A percentile compares a stretch with the other conserved stretches of the same genome.
These are phyloP conservation scores for Leptopilina syphax DNA, from an alignment of 2,888 invertebrate species.

Conservation along the genomic window DNA sequence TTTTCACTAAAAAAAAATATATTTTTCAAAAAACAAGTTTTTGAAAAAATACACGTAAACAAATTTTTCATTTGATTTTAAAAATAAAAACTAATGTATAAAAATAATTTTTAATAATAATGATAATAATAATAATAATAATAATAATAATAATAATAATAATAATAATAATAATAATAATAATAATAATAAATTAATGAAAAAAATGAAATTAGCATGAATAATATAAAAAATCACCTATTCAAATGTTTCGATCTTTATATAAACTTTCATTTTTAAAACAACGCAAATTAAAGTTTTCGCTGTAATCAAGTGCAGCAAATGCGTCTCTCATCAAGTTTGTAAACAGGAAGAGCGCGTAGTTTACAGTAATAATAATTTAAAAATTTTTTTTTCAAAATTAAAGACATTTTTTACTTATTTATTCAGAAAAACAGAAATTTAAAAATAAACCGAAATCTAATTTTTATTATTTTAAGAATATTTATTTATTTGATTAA, in stretches of 20 bases:
- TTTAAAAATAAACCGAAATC: background rate
- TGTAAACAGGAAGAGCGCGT: slow-evolving; percentile 32
- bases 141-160: too few species aligned
- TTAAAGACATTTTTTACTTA: background rate
- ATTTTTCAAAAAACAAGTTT: too few species aligned
- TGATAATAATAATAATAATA: too few species aligned
- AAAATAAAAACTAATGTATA: too few species aligned
- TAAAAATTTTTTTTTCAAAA: background rate
- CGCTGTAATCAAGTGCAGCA: background rate
- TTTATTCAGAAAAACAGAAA: background rate
- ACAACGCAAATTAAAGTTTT: slow-evolving; percentile 14
- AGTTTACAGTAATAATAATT: slow-evolving; percentile 22
- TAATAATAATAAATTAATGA: too few species aligned
- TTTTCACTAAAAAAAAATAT: too few species aligned
- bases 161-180: too few species aligned
- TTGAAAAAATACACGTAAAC: too few species aligned
- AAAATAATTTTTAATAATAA: too few species aligned
- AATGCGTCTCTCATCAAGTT: slow-evolving; percentile 12
- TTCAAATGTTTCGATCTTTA: background rate
- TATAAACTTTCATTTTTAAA: slow-evolving; percentile 3
- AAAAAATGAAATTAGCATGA: background rate
- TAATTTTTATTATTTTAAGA: background rate
- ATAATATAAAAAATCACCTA: background rate
- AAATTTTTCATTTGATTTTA: too few species aligned
- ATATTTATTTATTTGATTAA: background rate